Evolutionary conservation across 2,888 invertebrate species (phyloP).

Genomic region (Peribatodes rhomboidaria): DNA sequence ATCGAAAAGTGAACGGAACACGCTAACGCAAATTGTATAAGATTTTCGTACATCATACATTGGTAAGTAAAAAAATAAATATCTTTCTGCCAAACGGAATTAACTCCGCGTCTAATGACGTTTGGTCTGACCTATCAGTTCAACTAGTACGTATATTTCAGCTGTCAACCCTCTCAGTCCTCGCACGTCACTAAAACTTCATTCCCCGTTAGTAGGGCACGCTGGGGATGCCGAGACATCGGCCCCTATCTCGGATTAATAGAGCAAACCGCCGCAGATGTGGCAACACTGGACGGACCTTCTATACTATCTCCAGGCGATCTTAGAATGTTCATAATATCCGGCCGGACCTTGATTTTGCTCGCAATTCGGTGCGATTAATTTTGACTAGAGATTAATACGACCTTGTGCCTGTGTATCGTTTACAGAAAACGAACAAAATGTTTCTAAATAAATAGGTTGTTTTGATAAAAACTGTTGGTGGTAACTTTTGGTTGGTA

Average conservation of each 20-base stretch:
- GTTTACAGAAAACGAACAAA: not conserved
- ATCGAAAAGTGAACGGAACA: no score
- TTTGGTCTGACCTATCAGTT: not conserved
- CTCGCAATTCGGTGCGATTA: slow-evolving; percentile 6
- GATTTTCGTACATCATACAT: no score
- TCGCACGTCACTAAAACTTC: slow-evolving; percentile 22
- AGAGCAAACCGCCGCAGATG: slow-evolving; percentile 65
- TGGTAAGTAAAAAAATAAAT: no score
- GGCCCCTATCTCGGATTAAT: slow-evolving; percentile 62
- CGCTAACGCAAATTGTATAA: no score
- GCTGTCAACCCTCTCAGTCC: slow-evolving; percentile 7
- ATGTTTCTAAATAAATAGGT: not conserved
- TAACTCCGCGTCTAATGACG: not conserved
- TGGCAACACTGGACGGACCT: slow-evolving; percentile 47
- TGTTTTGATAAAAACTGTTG: not conserved
- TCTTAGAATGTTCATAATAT: slow-evolving; percentile 21
- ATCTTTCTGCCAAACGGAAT: no score
- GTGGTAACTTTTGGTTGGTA: no score
- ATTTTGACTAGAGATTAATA: slow-evolving; percentile 11
- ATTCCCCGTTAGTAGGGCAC: slow-evolving; percentile 13
- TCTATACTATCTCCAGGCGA: slow-evolving; percentile 15
- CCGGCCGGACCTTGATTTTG: slow-evolving; percentile 24
- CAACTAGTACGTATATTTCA: not conserved
- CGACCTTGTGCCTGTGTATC: slow-evolving; percentile 27
- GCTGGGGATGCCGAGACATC: slow-evolving; percentile 43